These are phyloP conservation scores for Trissolcus brochymenae DNA, from an alignment of 2,888 invertebrate genomes.

Conservation along the genomic window DNA sequence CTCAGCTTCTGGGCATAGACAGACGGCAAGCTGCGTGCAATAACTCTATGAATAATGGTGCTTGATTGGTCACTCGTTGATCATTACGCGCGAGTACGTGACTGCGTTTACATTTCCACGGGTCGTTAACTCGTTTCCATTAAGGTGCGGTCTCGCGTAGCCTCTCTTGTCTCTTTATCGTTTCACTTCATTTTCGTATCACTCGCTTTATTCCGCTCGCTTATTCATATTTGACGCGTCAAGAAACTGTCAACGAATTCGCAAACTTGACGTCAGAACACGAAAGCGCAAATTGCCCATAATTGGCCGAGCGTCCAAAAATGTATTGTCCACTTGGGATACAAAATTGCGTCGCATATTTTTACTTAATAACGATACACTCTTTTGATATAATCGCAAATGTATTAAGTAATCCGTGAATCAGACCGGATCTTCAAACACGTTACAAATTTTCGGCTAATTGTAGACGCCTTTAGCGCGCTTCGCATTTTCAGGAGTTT, in stretches of 20 bases:
- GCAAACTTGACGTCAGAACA: conserved; percentile 14
- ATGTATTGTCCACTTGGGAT: background rate
- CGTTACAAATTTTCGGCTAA: conserved; percentile 50
- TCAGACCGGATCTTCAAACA: conserved; percentile 49
- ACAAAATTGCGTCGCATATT: background rate
- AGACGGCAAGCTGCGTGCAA: conserved; percentile 17
- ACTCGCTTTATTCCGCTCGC: conserved; percentile 31
- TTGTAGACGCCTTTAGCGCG: conserved; percentile 52
- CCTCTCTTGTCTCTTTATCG: conserved; percentile 55
- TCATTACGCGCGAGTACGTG: conserved; percentile 65
- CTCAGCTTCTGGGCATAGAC: conserved; percentile 45
- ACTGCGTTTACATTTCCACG: conserved; percentile 72
- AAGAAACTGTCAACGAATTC: conserved; percentile 49
- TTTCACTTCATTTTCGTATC: conserved; percentile 50
- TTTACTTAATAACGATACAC: background rate
- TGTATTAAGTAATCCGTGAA: conserved; percentile 52
- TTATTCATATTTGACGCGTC: conserved; percentile 45
- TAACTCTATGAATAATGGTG: conserved; percentile 54
- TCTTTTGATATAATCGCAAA: conserved; percentile 36
- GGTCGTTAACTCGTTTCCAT: conserved; percentile 73
- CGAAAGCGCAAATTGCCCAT: conserved; percentile 18
- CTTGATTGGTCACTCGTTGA: conserved; percentile 59
- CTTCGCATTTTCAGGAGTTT: conserved; percentile 53
- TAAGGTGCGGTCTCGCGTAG: conserved; percentile 68
- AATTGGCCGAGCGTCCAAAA: background rate